A percentile compares a stretch with the other conserved stretches of the same genome.
phyloP scores from a whole-genome alignment of 1,140 invertebrate species.

The Scaptodrosophila lebanonensis region DNA sequence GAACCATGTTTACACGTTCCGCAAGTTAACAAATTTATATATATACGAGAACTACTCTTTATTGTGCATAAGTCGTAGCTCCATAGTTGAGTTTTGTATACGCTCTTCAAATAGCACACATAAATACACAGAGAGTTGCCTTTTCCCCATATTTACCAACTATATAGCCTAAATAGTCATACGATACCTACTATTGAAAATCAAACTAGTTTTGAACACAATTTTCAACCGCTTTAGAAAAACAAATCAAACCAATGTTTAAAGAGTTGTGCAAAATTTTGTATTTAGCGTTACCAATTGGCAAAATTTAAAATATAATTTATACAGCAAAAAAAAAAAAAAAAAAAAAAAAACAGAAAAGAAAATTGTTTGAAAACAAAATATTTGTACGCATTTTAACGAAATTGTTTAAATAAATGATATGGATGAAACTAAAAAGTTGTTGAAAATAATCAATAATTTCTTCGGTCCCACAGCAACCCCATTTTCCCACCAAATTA shows the following conservation, averaged over 20 bases:
- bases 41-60: too few species aligned
- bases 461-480: conserved; percentile 28
- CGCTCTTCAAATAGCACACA: too few species aligned
- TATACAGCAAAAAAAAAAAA: conserved; percentile 10
- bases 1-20: too few species aligned
- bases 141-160: conserved; percentile 15
- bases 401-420: conserved; percentile 49
- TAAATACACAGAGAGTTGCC: conserved; percentile 19
- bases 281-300: conserved; percentile 56
- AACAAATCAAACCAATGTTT: conserved; percentile 17
- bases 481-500: neutral
- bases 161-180: conserved; percentile 40
- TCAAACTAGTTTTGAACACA: conserved; percentile 32
- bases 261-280: conserved; percentile 37
- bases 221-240: conserved; percentile 47
- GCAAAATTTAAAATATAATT: conserved; percentile 33
- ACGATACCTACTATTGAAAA: conserved; percentile 17
- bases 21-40: too few species aligned
- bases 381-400: conserved; percentile 52
- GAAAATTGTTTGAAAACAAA: conserved; percentile 34
- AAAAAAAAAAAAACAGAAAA: conserved; percentile 12
- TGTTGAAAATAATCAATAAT: conserved; percentile 68
- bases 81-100: too few species aligned
- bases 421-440: conserved; percentile 47
- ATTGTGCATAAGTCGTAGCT: too few species aligned